A percentile compares a stretch with the other conserved stretches of the same genome.
Evolutionary conservation across 1,140 invertebrate genomes (phyloP).

Genomic region (Meteorus sp.): DNA sequence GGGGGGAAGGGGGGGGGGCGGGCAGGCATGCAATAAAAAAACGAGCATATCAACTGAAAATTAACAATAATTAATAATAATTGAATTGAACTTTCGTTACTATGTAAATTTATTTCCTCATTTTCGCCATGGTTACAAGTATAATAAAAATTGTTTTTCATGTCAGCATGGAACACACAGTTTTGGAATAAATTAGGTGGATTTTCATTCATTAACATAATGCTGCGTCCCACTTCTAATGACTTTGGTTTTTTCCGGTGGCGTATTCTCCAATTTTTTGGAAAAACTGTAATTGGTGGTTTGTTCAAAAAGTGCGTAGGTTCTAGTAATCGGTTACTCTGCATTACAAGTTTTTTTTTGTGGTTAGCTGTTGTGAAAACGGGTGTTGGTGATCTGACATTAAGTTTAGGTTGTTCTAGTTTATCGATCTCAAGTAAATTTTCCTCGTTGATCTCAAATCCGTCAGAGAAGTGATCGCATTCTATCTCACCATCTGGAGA

Average conservation of each 20-base stretch:
- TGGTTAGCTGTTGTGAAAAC: constrained; percentile 5
- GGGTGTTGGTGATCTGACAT: neutral
- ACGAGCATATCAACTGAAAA: constrained; percentile 13
- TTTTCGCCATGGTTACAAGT: neutral
- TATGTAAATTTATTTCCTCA: too few relatives aligned
- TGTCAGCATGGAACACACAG: neutral
- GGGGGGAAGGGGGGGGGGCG: too few relatives aligned
- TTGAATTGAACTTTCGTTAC: constrained; percentile 15
- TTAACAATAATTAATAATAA: neutral
- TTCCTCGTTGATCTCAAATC: constrained; percentile 2
- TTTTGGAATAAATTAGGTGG: neutral
- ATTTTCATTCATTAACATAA: too few relatives aligned
- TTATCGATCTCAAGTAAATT: constrained; percentile 1
- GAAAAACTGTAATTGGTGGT: too few relatives aligned
- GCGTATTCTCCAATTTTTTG: too few relatives aligned
- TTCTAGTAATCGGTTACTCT: too few relatives aligned
- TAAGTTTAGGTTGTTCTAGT: constrained; percentile 9
- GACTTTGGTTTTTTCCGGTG: too few relatives aligned
- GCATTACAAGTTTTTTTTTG: constrained; percentile 5
- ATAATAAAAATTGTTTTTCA: neutral
- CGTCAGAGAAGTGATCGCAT: neutral
- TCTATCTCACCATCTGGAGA: neutral
- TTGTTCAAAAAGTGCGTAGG: too few relatives aligned
- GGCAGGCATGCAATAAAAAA: constrained; percentile 49
- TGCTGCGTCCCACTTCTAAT: too few relatives aligned